phyloP scores from a whole-genome alignment of 2,797 vertebrate genomes.

The Scolopax rusticola region DNA sequence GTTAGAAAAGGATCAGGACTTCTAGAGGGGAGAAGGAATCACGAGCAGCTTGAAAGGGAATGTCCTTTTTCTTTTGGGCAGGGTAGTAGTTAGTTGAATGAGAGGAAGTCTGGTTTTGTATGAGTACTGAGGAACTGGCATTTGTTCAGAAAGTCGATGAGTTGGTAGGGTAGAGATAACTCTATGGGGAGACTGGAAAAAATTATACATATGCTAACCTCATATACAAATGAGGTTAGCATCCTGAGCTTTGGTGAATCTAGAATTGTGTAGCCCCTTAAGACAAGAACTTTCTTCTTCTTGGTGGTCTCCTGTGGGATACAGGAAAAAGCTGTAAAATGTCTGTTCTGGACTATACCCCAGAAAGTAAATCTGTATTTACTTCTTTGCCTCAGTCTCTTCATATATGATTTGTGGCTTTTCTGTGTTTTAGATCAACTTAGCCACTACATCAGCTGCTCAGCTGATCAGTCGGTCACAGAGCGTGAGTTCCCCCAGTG shows the following conservation, averaged over 20 bases:
- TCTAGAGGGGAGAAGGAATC: neutral
- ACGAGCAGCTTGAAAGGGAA: neutral
- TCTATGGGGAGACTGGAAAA: neutral
- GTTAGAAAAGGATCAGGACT: neutral
- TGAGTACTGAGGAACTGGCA: neutral
- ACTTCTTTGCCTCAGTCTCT: neutral
- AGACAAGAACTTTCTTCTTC: neutral
- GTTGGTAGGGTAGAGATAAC: neutral
- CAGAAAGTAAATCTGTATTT: neutral
- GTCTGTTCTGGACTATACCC: neutral
- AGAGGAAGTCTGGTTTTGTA: neutral
- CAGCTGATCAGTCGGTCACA: constrained; percentile 84
- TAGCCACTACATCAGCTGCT: constrained; percentile 83
- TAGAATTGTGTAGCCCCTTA: neutral
- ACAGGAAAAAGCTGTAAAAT: neutral
- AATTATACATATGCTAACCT: neutral
- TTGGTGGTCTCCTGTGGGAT: neutral
- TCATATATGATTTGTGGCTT: neutral
- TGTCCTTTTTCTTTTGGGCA: neutral
- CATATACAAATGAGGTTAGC: constrained; percentile 1
- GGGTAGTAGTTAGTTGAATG: neutral
- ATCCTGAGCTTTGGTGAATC: neutral
- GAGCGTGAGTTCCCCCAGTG: constrained; percentile 87
- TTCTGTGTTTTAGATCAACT: constrained; percentile 75
- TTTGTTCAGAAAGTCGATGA: neutral